Percentiles rank a stretch among this genome's conserved stretches.
phyloP scores from a whole-genome alignment of 2,113 vertebrate genomes.

The Climacteris rufus region DNA sequence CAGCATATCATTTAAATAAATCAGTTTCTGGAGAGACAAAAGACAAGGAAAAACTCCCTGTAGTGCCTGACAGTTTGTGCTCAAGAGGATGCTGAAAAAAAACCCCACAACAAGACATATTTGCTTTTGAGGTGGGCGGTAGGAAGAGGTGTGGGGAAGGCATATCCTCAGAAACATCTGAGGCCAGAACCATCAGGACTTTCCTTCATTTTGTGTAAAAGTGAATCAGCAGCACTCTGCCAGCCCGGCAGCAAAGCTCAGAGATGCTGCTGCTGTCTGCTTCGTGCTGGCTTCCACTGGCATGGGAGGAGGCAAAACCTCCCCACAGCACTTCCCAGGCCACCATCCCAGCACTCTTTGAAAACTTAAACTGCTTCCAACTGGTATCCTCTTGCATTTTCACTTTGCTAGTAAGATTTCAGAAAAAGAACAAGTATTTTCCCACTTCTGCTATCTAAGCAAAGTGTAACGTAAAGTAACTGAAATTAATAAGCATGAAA shows the following conservation, averaged over 20 bases:
- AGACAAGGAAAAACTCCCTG: constrained; percentile 36
- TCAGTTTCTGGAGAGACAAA: constrained; percentile 36
- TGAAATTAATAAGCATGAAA: neutral
- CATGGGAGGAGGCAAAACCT: neutral
- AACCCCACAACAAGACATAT: neutral
- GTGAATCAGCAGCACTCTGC: neutral
- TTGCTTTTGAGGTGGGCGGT: constrained; percentile 10
- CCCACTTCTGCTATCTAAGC: neutral
- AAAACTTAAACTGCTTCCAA: neutral
- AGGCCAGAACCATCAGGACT: constrained; percentile 12
- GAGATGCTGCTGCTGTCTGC: neutral
- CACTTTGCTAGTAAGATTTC: neutral
- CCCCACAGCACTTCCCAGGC: neutral
- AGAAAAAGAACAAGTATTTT: neutral
- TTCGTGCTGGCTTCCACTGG: neutral
- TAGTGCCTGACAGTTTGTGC: neutral
- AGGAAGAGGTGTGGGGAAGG: neutral
- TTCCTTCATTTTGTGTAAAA: neutral
- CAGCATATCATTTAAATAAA: constrained; percentile 54
- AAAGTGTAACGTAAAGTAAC: neutral
- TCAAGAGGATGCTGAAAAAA: constrained; percentile 1
- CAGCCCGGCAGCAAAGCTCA: neutral
- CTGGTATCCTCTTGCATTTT: neutral
- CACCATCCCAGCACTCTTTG: neutral
- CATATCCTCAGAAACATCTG: constrained; percentile 4